These are phyloP conservation scores for Aulostomus chinensis DNA, from an alignment of 2,797 vertebrate species.

Conservation along the genomic window DNA sequence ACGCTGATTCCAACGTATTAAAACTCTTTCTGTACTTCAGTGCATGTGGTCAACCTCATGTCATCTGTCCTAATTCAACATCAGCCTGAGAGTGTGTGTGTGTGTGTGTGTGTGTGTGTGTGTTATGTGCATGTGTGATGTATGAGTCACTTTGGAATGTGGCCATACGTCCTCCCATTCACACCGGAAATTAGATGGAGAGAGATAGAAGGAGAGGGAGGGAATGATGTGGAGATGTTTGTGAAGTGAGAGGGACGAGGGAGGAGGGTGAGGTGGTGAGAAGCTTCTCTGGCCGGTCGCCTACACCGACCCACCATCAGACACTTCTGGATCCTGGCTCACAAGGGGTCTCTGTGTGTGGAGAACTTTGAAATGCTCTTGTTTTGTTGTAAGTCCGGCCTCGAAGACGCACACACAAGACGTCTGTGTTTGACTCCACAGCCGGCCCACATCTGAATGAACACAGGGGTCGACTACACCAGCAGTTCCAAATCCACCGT, in stretches of 20 bases:
- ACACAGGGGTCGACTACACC: too few relatives aligned
- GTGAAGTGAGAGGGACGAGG: conserved; percentile 4
- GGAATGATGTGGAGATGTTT: not conserved
- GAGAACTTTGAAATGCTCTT: conserved; percentile 17
- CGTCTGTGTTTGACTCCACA: conserved; percentile 32
- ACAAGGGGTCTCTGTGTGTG: conserved; percentile 33
- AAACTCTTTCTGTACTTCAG: conserved; percentile 20
- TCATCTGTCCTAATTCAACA: conserved; percentile 54
- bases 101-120: not conserved
- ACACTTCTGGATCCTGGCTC: conserved; percentile 28
- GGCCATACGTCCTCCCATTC: conserved; percentile 17
- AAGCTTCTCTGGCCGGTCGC: conserved; percentile 40
- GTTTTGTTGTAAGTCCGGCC: conserved; percentile 21
- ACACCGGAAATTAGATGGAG: conserved; percentile 35
- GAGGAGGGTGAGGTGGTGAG: conserved; percentile 29
- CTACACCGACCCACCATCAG: conserved; percentile 31
- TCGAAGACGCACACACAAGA: conserved; percentile 26
- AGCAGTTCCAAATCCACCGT: too few relatives aligned
- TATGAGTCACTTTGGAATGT: too few relatives aligned
- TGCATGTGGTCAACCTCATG: conserved; percentile 9
- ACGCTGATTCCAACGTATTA: conserved; percentile 19
- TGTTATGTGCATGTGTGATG: conserved; percentile 6
- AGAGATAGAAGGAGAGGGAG: not conserved
- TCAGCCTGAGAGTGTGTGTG: conserved; percentile 3
- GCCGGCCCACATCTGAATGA: conserved; percentile 20